Conservation (phyloP, 2,113 vertebrate genomes). For the Orycteropus afer region DNA sequence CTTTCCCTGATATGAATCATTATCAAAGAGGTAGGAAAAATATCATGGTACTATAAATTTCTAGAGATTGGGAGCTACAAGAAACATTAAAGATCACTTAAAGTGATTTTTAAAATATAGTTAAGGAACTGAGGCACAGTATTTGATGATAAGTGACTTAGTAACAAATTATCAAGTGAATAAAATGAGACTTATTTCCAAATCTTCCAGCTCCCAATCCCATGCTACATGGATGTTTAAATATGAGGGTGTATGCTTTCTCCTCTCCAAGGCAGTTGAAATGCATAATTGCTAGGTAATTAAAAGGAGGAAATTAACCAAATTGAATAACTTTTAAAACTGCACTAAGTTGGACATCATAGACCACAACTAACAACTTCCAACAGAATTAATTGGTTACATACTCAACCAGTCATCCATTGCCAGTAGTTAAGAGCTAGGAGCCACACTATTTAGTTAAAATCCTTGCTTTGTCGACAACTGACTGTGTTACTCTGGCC, state of each 20-base stretch:
- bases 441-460: neutral
- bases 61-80: constrained; percentile 33
- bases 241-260: neutral
- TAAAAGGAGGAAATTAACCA: constrained; percentile 61
- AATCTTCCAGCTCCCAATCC: neutral
- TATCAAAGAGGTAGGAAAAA: neutral
- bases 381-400: constrained; percentile 7
- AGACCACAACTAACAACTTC: constrained; percentile 17
- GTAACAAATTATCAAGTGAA: constrained; percentile 26
- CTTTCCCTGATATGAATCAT: neutral
- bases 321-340: constrained; percentile 33
- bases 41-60: constrained; percentile 27
- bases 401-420: neutral
- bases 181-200: neutral
- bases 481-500: neutral
- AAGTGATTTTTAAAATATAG: constrained; percentile 22
- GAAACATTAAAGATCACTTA: constrained; percentile 28
- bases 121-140: neutral
- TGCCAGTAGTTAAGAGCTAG: neutral
- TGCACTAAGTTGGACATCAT: neutral
- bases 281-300: constrained; percentile 37
- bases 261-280: neutral
- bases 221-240: neutral
- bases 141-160: constrained; percentile 38
- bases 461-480: neutral